phyloP scores from a whole-genome alignment of 1,140 invertebrate genomes.

The Macrobrachium rosenbergii region DNA sequence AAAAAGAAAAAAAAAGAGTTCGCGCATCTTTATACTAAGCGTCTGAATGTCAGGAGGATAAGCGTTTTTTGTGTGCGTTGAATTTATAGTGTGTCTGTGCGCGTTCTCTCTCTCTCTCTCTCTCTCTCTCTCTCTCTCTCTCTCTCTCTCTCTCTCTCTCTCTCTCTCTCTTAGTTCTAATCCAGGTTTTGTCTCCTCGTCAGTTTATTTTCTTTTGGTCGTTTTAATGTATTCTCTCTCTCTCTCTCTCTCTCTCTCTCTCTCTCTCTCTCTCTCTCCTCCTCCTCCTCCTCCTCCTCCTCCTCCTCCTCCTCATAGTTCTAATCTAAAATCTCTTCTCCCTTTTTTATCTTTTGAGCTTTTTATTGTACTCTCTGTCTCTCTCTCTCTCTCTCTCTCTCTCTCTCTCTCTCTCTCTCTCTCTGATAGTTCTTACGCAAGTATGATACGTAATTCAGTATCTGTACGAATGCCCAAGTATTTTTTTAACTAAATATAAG shows the following conservation, averaged over 20 bases:
- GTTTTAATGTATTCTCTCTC: not conserved
- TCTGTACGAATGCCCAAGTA: not conserved
- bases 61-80: not conserved
- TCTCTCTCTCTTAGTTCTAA: too few species aligned
- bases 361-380: constrained; percentile 5
- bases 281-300: not conserved
- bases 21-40: not conserved
- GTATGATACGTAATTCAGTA: too few species aligned
- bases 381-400: constrained; percentile 13
- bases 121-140: constrained; percentile 36
- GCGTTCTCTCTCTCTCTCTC: constrained; percentile 36
- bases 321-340: not conserved
- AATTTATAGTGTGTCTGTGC: not conserved
- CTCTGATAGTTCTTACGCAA: not conserved
- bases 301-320: not conserved
- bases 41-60: not conserved
- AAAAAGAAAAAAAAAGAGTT: too few species aligned
- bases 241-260: constrained; percentile 26
- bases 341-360: too few species aligned
- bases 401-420: constrained; percentile 33
- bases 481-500: too few species aligned
- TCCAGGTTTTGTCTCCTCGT: too few species aligned
- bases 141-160: constrained; percentile 14
- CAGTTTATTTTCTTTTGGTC: not conserved
- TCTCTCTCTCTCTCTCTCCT: constrained; percentile 24